These are phyloP conservation scores for Aphis gossypii DNA, from an alignment of 1,140 invertebrate species.

Conservation along the genomic window DNA sequence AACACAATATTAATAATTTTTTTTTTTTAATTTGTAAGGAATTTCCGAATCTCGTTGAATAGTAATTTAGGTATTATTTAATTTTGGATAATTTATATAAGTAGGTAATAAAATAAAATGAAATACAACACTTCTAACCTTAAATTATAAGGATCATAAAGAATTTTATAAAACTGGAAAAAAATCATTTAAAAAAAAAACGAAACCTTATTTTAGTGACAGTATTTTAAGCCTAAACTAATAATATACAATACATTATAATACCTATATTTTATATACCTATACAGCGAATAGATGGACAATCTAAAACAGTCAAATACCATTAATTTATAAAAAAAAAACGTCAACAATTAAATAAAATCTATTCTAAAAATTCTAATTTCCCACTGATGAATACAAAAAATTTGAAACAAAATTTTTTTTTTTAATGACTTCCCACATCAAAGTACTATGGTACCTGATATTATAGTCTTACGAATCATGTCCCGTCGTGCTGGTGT, in stretches of 20 bases:
- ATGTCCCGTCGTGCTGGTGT: slow-evolving; percentile 25
- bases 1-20: background rate
- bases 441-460: background rate
- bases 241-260: background rate
- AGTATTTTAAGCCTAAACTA: background rate
- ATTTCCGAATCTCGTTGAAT: background rate
- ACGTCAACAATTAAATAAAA: background rate
- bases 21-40: background rate
- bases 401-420: background rate
- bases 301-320: background rate
- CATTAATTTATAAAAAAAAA: background rate
- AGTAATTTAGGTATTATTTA: background rate
- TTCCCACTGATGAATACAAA: background rate
- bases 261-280: background rate
- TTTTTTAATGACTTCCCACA: background rate
- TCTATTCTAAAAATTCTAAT: background rate
- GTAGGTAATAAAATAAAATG: background rate
- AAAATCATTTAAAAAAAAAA: background rate
- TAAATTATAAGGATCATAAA: background rate
- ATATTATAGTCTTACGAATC: slow-evolving; percentile 31
- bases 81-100: background rate
- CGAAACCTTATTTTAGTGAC: background rate
- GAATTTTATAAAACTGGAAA: background rate
- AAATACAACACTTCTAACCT: background rate
- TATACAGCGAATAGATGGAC: background rate